phyloP scores from a whole-genome alignment of 2,888 invertebrate genomes.

The Lutraria lutraria region DNA sequence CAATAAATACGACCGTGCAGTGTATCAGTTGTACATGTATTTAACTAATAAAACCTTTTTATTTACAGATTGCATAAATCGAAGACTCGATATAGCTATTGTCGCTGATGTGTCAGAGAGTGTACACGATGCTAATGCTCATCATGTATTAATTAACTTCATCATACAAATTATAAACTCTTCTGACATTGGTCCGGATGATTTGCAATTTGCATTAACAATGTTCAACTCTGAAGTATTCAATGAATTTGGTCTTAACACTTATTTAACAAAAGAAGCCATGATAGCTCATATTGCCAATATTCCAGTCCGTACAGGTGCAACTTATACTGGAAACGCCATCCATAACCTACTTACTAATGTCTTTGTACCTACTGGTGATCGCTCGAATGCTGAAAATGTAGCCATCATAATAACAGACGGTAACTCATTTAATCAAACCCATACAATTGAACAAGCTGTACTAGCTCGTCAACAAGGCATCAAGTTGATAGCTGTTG shows the following conservation, averaged over 20 bases:
- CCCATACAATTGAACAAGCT: neutral
- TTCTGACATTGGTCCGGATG: neutral
- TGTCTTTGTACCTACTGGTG: neutral
- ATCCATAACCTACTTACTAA: neutral
- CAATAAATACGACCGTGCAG: too few relatives aligned
- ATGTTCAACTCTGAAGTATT: neutral
- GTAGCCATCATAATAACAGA: slow-evolving; percentile 29
- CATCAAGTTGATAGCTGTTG: slow-evolving; percentile 23
- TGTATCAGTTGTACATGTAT: too few relatives aligned
- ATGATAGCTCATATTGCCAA: neutral
- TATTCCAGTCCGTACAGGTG: neutral
- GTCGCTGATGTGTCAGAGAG: slow-evolving; percentile 21
- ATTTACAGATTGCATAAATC: slow-evolving; percentile 30
- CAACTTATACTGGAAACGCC: slow-evolving; percentile 2
- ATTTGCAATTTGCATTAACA: neutral
- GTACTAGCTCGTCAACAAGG: neutral
- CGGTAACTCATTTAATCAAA: neutral
- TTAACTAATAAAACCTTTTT: neutral
- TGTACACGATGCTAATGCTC: slow-evolving; percentile 6
- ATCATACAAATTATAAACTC: neutral
- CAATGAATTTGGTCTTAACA: neutral
- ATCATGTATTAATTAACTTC: slow-evolving; percentile 4
- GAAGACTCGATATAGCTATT: slow-evolving; percentile 18
- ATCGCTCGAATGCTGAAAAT: slow-evolving; percentile 20
- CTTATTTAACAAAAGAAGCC: neutral